Conservation (phyloP, 1,140 invertebrate species). For the Drosophila nasuta region DNA sequence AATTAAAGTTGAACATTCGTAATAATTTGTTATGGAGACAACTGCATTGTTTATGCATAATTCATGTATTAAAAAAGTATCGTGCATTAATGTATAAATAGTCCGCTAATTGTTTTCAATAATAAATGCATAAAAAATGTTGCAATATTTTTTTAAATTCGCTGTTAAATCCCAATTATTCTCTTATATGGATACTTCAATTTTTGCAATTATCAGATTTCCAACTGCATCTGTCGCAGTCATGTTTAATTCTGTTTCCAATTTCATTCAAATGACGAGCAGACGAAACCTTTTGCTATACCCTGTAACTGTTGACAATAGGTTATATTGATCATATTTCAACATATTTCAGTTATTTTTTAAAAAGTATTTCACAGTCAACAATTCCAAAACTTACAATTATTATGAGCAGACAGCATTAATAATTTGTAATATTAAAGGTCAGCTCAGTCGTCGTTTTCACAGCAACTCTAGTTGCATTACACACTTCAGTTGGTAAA, state of each 20-base stretch:
- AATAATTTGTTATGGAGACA: too few relatives aligned
- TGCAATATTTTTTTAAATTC: background rate
- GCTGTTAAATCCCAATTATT: background rate
- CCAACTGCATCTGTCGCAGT: slow-evolving; percentile 1
- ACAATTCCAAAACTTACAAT: background rate
- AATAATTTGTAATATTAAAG: slow-evolving; percentile 2
- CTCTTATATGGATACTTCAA: background rate
- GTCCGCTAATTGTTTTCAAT: background rate
- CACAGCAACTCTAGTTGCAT: slow-evolving; percentile 15
- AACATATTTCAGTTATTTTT: background rate
- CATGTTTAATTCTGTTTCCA: slow-evolving; percentile 4
- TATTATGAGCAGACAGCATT: background rate
- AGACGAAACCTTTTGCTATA: background rate
- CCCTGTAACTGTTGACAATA: background rate
- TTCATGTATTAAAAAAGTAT: too few relatives aligned
- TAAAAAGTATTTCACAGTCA: background rate
- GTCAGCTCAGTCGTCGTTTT: slow-evolving; percentile 13
- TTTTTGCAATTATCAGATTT: background rate
- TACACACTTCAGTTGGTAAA: background rate
- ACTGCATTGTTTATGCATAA: too few relatives aligned
- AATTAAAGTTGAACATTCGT: background rate
- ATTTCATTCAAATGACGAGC: background rate
- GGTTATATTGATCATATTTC: background rate
- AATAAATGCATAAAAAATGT: background rate
- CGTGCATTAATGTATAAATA: too few relatives aligned